Evolutionary conservation across 2,113 vertebrate species (phyloP).

Genomic region (Eurypyga helias): DNA sequence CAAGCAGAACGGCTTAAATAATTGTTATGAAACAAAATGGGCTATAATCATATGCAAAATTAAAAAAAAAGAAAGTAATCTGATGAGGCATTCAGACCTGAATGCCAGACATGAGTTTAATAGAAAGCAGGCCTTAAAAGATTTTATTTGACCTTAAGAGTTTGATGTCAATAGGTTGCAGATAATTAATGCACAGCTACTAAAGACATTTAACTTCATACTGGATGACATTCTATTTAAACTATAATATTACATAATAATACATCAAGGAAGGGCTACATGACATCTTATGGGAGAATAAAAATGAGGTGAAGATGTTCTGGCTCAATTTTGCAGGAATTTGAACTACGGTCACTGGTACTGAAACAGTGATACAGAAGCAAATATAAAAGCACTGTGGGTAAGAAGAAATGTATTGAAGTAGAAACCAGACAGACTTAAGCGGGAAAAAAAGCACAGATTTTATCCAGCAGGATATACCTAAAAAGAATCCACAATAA

Average conservation of each 20-base stretch:
- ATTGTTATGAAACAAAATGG: background rate
- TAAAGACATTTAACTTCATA: background rate
- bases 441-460: background rate
- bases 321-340: background rate
- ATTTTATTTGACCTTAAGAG: background rate
- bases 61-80: background rate
- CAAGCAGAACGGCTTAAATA: background rate
- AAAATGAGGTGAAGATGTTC: background rate
- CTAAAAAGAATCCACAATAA: background rate
- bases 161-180: background rate
- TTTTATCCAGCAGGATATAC: background rate
- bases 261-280: background rate
- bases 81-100: background rate
- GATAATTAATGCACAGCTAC: too few relatives aligned
- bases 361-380: background rate
- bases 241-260: background rate
- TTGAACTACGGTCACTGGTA: background rate
- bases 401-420: background rate
- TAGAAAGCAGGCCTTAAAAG: background rate
- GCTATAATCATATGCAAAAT: background rate
- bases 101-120: background rate
- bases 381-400: background rate
- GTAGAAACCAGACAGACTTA: background rate
- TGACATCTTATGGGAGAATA: background rate
- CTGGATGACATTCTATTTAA: background rate